Conservation (phyloP, 2,797 vertebrate species). For the Melanotaenia parkinsoni region DNA sequence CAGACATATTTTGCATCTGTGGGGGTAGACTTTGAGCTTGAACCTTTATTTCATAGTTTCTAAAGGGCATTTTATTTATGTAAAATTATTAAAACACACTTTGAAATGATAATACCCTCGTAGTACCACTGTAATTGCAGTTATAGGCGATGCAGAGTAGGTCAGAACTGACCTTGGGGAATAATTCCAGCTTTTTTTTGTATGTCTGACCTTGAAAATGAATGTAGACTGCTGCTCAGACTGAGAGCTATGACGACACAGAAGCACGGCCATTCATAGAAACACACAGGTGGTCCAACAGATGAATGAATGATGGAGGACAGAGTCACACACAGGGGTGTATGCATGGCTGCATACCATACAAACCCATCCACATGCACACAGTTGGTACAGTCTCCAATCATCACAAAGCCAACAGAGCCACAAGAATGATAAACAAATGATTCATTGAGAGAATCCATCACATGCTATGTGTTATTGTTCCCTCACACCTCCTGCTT, state of each 20-base stretch:
- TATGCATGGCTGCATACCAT: slow-evolving; percentile 20
- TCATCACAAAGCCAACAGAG: slow-evolving; percentile 34
- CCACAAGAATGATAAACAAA: slow-evolving; percentile 62
- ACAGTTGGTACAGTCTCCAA: slow-evolving; percentile 8
- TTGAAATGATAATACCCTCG: not conserved
- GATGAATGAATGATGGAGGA: slow-evolving; percentile 37
- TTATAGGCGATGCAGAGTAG: not conserved
- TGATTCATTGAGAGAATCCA: slow-evolving; percentile 69
- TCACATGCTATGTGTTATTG: slow-evolving; percentile 46
- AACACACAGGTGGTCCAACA: slow-evolving; percentile 42
- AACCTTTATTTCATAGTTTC: not conserved
- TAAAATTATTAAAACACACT: not conserved
- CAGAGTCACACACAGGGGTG: slow-evolving; percentile 36
- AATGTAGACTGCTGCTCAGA: slow-evolving; percentile 13
- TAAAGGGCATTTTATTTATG: not conserved
- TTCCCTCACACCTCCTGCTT: slow-evolving; percentile 64
- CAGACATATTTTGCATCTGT: not conserved
- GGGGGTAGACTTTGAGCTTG: not conserved
- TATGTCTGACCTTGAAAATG: slow-evolving; percentile 21
- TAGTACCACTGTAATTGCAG: not conserved
- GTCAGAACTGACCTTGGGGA: slow-evolving; percentile 19
- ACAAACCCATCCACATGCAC: slow-evolving; percentile 15
- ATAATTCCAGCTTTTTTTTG: slow-evolving; percentile 1
- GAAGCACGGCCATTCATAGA: slow-evolving; percentile 41
- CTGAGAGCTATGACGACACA: slow-evolving; percentile 16